These are phyloP conservation scores for Patella caerulea DNA, from an alignment of 2,888 invertebrate genomes.

Conservation along the genomic window DNA sequence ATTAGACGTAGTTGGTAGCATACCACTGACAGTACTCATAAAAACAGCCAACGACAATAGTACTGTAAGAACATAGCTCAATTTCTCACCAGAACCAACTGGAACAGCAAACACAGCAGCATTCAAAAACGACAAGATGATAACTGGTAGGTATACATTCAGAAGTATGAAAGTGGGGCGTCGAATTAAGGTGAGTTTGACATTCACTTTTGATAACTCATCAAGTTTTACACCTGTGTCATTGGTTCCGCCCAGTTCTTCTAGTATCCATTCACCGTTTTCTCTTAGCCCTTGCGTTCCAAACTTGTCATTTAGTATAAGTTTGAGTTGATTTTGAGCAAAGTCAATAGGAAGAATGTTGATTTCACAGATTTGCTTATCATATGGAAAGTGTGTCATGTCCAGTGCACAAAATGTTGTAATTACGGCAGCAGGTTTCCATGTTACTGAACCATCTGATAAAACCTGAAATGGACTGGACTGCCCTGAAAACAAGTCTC, in stretches of 20 bases:
- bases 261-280: background rate
- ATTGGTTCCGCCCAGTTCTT: too few species aligned
- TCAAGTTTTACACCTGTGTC: background rate
- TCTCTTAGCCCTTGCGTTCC: background rate
- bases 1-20: background rate
- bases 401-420: background rate
- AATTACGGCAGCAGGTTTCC: background rate
- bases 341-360: background rate
- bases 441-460: background rate
- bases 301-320: background rate
- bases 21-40: slow-evolving; percentile 1
- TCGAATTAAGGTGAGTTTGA: background rate
- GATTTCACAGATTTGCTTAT: background rate
- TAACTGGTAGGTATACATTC: background rate
- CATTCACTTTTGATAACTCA: background rate
- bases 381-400: background rate
- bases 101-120: background rate
- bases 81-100: background rate
- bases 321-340: background rate
- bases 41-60: background rate
- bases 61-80: background rate
- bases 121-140: background rate
- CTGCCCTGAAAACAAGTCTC: background rate
- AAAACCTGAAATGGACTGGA: background rate
- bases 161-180: background rate